A percentile compares a stretch with the other conserved stretches of the same genome.
Conservation (phyloP, 2,113 vertebrate species). For the Myanophis thanlyinensis region DNA sequence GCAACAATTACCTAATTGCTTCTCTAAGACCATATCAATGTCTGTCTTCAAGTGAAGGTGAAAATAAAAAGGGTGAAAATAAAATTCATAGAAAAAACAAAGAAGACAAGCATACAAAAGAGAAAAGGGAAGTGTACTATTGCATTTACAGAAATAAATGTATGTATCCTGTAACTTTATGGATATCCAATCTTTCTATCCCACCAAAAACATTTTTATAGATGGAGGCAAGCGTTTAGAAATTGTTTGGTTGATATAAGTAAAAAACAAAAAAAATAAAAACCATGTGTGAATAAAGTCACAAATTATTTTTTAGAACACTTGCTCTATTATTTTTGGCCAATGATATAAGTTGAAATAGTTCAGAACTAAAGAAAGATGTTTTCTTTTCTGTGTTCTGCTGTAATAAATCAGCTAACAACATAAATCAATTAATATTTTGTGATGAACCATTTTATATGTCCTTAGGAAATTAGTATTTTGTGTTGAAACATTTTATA, state of each 20-base stretch:
- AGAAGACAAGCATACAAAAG: not conserved
- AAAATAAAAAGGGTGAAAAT: not conserved
- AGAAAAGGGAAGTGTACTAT: not conserved
- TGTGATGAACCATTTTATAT: not conserved
- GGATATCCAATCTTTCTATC: not conserved
- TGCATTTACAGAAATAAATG: not conserved
- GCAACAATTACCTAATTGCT: not conserved
- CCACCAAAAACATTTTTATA: not conserved
- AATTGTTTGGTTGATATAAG: not conserved
- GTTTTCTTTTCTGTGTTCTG: not conserved
- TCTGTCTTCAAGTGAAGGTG: not conserved
- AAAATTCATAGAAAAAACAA: not conserved
- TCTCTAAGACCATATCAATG: not conserved
- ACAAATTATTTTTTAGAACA: not conserved
- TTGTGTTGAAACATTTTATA: not conserved
- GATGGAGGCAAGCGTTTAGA: not conserved
- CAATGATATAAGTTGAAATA: not conserved
- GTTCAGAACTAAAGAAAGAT: not conserved
- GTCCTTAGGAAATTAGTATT: not conserved
- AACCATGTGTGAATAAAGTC: not conserved
- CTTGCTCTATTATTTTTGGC: not conserved
- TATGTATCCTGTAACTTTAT: not conserved
- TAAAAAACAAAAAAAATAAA: not conserved
- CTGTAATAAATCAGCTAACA: not conserved
- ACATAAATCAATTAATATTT: not conserved